Base-by-base conservation (phyloP, 2,888 invertebrate species). In the Mermis nigrescens region DNA sequence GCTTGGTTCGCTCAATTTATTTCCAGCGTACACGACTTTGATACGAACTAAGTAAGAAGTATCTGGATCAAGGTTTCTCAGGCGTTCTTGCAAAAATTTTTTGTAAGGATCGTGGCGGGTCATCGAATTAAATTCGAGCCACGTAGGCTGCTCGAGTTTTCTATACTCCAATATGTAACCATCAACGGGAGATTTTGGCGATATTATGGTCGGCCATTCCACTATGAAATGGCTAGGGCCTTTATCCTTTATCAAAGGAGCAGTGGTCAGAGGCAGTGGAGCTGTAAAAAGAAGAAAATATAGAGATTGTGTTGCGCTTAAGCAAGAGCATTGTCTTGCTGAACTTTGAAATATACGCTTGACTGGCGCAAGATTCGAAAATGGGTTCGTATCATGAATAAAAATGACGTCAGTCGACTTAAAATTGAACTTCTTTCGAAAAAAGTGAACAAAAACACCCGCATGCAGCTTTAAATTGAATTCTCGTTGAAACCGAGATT, bases 31-130 rank as follows among this genome's bases (percentile, higher is more conserved):
- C 32, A 71, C 69, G 31, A 70, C 69, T 60, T 64, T 67, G 64
- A 75, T 76, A 68, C 75, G 69, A 19, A 76, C 70, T 58, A 72
- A 69, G 64, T 76, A 76, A 55, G 70, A 70, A 1, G 74, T 75
- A 64, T 73, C 71, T 2, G 76, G 69, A 51, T 72, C 69, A 29
- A 76, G 68, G 12, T 70, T 69, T 2, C 70, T 68, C 28, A 76
- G 62, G 38, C 71, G 71, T 64, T 71, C 66, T 60, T 63, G 60
- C 63, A 71, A 71, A 26, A 61, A 63, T 19, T 64, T 62, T 62
- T 68, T 70, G n/a, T 65, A 65, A 24, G 64, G 53, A 38, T 69
- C 69, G 63, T 72, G 70, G 7, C 63, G 62, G 2, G 66, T 65
- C 7, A 68, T 61, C 26, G 64, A 65, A 52, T 66, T 66, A 45